These are phyloP conservation scores for Lycorma delicatula DNA, from an alignment of 1,140 invertebrate genomes.

Conservation along the genomic window DNA sequence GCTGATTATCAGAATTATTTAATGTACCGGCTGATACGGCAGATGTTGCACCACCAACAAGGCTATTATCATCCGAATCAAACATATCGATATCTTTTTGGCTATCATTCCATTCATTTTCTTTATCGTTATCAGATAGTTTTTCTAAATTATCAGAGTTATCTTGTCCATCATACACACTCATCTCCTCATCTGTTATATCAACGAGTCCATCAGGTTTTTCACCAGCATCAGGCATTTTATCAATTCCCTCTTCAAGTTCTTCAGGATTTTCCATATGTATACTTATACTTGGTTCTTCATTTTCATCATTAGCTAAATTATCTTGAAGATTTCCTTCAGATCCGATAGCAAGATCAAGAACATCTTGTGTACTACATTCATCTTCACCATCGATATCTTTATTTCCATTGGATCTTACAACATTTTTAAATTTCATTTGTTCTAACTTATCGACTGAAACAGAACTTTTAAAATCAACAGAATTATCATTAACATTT, in stretches of 20 bases:
- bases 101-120: background rate
- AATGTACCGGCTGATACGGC: slow-evolving; percentile 23
- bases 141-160: slow-evolving; percentile 16
- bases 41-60: slow-evolving; percentile 23
- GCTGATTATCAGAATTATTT: slow-evolving; percentile 11
- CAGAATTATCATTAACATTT: no score
- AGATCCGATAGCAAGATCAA: slow-evolving; percentile 17
- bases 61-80: slow-evolving; percentile 26
- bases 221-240: slow-evolving; percentile 18
- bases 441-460: no score
- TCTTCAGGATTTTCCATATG: background rate
- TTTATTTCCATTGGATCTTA: no score
- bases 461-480: no score
- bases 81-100: slow-evolving; percentile 8
- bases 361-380: slow-evolving; percentile 19
- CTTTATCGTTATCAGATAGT: background rate
- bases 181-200: slow-evolving; percentile 28
- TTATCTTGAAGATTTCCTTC: slow-evolving; percentile 17
- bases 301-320: slow-evolving; percentile 6
- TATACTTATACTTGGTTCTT: background rate
- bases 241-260: slow-evolving; percentile 1
- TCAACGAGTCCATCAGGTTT: slow-evolving; percentile 26
- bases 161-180: slow-evolving; percentile 21
- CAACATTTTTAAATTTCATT: no score
- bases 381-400: slow-evolving; percentile 18